phyloP scores from a whole-genome alignment of 1,140 invertebrate genomes.

The Drosophila parvula region DNA sequence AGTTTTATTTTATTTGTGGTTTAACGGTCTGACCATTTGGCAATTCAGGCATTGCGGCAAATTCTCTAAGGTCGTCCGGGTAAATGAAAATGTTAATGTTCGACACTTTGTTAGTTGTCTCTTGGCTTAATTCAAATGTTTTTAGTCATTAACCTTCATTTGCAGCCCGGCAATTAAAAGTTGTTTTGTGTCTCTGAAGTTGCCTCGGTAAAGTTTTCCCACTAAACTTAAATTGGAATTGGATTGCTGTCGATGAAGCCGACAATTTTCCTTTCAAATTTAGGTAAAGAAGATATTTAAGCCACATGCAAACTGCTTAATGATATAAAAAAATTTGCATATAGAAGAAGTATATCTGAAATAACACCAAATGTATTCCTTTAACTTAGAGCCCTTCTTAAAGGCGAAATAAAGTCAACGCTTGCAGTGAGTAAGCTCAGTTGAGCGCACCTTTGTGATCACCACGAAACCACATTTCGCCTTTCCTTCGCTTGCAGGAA shows the following conservation, averaged over 20 bases:
- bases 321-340: background rate
- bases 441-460: background rate
- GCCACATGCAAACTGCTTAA: background rate
- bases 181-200: conserved; percentile 3
- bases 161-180: conserved; percentile 40
- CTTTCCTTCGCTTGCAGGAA: background rate
- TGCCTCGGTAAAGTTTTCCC: conserved; percentile 25
- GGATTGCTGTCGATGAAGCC: conserved; percentile 5
- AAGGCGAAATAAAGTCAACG: no score
- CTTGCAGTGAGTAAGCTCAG: background rate
- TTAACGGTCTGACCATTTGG: conserved; percentile 58
- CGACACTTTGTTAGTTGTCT: conserved; percentile 13
- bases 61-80: conserved; percentile 44
- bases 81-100: conserved; percentile 52
- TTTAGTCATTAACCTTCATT: conserved; percentile 55
- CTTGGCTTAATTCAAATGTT: conserved; percentile 26
- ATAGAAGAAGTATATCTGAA: background rate
- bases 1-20: conserved; percentile 22
- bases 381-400: background rate
- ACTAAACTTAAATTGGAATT: conserved; percentile 12
- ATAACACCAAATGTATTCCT: background rate
- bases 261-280: conserved; percentile 3
- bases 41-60: conserved; percentile 42
- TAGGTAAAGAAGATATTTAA: background rate
- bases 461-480: conserved; percentile 18